These are phyloP conservation scores for Mycetomoellerius zeteki DNA, from an alignment of 1,140 invertebrate genomes.

Conservation along the genomic window DNA sequence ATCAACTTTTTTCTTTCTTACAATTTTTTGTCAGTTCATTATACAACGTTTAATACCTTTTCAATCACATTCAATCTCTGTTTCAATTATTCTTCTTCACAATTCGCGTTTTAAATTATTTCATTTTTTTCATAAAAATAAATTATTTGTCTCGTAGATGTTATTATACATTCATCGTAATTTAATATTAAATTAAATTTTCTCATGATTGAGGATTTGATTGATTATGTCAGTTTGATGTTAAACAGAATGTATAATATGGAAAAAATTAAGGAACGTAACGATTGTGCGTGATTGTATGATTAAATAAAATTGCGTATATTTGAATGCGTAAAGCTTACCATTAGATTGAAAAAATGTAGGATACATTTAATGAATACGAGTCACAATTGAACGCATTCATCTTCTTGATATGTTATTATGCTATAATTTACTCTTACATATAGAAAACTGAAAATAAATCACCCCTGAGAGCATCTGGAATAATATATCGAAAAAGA, in stretches of 20 bases:
- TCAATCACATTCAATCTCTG: background rate
- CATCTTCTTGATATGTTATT: background rate
- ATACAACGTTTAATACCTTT: background rate
- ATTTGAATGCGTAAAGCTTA: background rate
- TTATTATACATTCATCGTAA: background rate
- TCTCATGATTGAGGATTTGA: background rate
- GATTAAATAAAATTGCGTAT: background rate
- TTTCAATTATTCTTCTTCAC: background rate
- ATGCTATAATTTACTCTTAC: background rate
- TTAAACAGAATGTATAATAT: background rate
- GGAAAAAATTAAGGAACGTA: background rate
- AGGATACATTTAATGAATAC: background rate
- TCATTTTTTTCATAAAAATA: background rate
- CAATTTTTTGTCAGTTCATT: background rate
- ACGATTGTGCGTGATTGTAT: background rate
- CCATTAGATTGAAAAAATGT: background rate
- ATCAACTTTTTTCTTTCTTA: background rate
- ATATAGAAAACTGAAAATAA: background rate
- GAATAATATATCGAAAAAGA: background rate
- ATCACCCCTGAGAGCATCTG: background rate
- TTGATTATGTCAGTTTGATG: background rate
- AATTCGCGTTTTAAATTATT: background rate
- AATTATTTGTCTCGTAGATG: background rate
- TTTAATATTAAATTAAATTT: background rate
- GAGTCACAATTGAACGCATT: background rate